Percentiles rank a stretch among this genome's conserved stretches.
Conservation (phyloP, 2,888 invertebrate species). For the Rhingia campestris region DNA sequence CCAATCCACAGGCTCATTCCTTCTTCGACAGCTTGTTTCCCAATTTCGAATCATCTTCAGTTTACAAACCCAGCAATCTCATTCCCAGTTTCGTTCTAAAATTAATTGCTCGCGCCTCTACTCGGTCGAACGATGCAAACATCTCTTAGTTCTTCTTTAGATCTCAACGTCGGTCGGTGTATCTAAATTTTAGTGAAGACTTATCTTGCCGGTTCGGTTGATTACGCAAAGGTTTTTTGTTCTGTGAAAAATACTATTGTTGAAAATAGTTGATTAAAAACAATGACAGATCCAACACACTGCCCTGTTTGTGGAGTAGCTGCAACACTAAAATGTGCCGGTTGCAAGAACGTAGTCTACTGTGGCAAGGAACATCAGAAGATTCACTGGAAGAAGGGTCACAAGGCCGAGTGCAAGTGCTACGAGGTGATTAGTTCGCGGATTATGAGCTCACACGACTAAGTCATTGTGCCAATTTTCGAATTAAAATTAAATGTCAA, state of each 20-base stretch:
- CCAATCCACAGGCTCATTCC: no score
- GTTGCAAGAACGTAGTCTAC: slow-evolving; percentile 88
- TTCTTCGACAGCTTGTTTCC: neutral
- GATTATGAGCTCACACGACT: neutral
- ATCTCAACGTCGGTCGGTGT: slow-evolving; percentile 16
- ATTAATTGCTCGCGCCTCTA: slow-evolving; percentile 32
- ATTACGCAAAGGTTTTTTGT: slow-evolving; percentile 68
- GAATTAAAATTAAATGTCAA: slow-evolving; percentile 36
- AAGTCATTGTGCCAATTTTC: neutral
- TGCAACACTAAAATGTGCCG: slow-evolving; percentile 87
- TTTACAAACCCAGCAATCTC: neutral
- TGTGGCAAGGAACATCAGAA: slow-evolving; percentile 89
- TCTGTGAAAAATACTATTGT: neutral
- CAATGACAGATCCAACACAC: slow-evolving; percentile 79
- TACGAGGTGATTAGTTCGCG: slow-evolving; percentile 78
- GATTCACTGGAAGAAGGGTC: slow-evolving; percentile 87
- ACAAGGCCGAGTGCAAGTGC: slow-evolving; percentile 86
- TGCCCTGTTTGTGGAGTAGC: slow-evolving; percentile 87
- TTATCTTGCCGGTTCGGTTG: slow-evolving; percentile 2
- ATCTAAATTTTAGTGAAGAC: slow-evolving; percentile 3
- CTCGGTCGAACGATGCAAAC: neutral
- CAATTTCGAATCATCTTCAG: slow-evolving; percentile 22
- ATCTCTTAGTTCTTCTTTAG: slow-evolving; percentile 31
- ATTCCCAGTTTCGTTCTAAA: slow-evolving; percentile 47
- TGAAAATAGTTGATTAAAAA: neutral